phyloP scores from a whole-genome alignment of 2,797 vertebrate genomes.

The Crypturellus tataupa region DNA sequence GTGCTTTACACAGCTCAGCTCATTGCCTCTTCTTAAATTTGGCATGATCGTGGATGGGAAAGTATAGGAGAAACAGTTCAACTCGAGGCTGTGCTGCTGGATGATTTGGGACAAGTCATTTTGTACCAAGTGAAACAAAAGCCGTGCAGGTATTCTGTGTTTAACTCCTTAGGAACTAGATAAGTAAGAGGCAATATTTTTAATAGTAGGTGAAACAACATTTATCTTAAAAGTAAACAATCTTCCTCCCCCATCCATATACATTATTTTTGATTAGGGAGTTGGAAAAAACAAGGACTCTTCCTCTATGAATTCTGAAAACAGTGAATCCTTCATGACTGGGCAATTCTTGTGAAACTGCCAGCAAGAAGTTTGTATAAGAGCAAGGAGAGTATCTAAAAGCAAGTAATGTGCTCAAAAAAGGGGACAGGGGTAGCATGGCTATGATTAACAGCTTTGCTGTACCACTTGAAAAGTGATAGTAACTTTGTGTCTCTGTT shows the following conservation, averaged over 20 bases:
- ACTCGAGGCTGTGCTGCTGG: not conserved
- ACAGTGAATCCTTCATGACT: not conserved
- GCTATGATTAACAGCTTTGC: not conserved
- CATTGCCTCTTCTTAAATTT: not conserved
- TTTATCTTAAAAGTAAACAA: not conserved
- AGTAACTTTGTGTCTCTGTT: not conserved
- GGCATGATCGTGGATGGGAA: not conserved
- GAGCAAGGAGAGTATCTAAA: not conserved
- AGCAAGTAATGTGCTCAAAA: not conserved
- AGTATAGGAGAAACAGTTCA: not conserved
- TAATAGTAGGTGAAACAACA: not conserved
- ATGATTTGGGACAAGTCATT: not conserved
- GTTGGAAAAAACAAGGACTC: not conserved
- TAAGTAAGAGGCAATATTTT: not conserved
- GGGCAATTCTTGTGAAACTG: not conserved
- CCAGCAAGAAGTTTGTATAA: not conserved
- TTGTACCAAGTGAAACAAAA: not conserved
- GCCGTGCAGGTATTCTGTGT: not conserved
- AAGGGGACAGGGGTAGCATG: not conserved
- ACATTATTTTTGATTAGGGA: not conserved
- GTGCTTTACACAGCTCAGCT: not conserved
- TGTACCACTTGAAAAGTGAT: not conserved
- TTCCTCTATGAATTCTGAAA: not conserved
- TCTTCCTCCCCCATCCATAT: not conserved
- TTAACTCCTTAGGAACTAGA: not conserved